Evolutionary conservation across 2,113 vertebrate species (phyloP), one percentile per base, ranked within the genome.

Genomic region (Atractosteus spatula): DNA sequence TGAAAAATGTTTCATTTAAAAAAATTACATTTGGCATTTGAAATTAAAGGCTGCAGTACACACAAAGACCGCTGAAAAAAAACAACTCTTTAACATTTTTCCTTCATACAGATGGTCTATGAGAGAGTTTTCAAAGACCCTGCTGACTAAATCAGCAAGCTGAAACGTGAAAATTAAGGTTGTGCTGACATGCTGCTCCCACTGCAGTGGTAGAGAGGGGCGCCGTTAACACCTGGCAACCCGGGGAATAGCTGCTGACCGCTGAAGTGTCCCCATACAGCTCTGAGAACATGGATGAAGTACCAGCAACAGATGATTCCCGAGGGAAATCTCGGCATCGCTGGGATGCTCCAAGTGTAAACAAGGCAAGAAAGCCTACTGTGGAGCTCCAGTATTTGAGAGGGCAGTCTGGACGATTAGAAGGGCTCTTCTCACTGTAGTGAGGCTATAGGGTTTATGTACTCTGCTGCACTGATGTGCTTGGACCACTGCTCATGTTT

Each of bases 41-140:
- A 4, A 65, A 42, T 11, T 41, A 3, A 41, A 64, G 12, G 7
- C 3, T 4, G 3, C 62, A 29, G 29, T 8, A 41, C 41, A 64
- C 10, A 12, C 29, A 64, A 41, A 41, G 29, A 64, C 4, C 17
- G 13, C 8, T 17, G 6, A 6, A 41, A 41, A 41, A 41, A 10
- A 64, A 64, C 10, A 4, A 7, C 17, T 2, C 4, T 64, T 11
- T 41, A 64, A 8, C 8, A 8, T 8, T 64, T 41, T 41, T 17
- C 61, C 57, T 14, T 13, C 4, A 16, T 64, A 71, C 72, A 67
- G 41, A 69, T 67, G 55, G 57, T 41, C 56, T 70, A 54, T 54
- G 29, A 29, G 29, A 29, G 29, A 29, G 29, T 29, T 29, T 29
- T 29, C 29, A 29, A 29, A 29, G 29, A 29, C 29, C 29, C 29